Percentiles rank a stretch among this genome's conserved stretches.
These are phyloP conservation scores for Criorhina ranunculi DNA, from an alignment of 2,888 invertebrate species.

Conservation along the genomic window DNA sequence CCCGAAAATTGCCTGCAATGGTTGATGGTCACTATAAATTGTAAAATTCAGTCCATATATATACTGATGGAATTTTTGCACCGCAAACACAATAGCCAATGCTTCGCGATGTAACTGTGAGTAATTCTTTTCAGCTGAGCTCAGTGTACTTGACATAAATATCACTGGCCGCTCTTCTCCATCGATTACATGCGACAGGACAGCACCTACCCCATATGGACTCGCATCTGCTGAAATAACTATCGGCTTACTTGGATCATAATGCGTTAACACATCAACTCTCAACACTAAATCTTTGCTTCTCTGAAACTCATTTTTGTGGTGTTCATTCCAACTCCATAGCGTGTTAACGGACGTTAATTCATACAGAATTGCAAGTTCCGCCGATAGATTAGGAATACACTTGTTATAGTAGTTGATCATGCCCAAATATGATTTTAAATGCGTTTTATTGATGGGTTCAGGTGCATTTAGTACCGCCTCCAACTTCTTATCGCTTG, in stretches of 20 bases:
- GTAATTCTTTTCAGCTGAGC: conserved; percentile 72
- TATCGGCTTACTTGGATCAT: conserved; percentile 51
- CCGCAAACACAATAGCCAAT: conserved; percentile 81
- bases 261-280: no score
- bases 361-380: no score
- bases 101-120: conserved; percentile 80
- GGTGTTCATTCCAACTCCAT: no score
- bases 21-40: conserved; percentile 5
- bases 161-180: conserved; percentile 60
- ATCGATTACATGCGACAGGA: conserved; percentile 57
- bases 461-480: no score
- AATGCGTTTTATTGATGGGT: no score
- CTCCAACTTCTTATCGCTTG: no score
- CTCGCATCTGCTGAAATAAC: conserved; percentile 53
- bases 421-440: no score
- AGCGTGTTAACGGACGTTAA: no score
- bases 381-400: no score
- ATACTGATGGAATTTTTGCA: conserved; percentile 82
- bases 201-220: conserved; percentile 35
- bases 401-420: no score
- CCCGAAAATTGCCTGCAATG: neutral
- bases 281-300: no score
- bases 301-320: no score
- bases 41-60: conserved; percentile 79
- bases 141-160: conserved; percentile 56